Evolutionary conservation across 2,113 vertebrate genomes (phyloP).

Genomic region (Regulus satrapa): DNA sequence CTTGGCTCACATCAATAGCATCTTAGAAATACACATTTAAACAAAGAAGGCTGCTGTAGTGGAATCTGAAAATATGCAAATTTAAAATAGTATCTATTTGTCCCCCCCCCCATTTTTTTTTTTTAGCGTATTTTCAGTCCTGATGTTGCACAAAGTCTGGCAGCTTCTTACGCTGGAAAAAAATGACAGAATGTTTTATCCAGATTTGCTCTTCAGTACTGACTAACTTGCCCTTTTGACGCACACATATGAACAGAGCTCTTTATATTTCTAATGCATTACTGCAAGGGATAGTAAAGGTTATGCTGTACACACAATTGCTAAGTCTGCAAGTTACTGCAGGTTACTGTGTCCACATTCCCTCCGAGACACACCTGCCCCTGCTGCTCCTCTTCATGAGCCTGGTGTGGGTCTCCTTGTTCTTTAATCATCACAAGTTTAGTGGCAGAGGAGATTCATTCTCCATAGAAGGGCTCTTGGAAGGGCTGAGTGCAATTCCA

Average conservation of each 20-base stretch:
- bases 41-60: neutral
- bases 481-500: neutral
- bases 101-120: rapidly evolving
- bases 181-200: neutral
- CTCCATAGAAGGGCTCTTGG: neutral
- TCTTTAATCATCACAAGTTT: neutral
- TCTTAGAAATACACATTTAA: neutral
- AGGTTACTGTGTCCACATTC: rapidly evolving
- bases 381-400: neutral
- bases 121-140: neutral
- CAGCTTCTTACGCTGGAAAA: neutral
- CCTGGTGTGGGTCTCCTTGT: neutral
- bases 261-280: neutral
- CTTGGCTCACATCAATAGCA: neutral
- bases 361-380: neutral
- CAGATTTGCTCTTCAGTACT: neutral
- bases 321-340: too few species aligned
- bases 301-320: neutral
- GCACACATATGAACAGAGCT: rapidly evolving
- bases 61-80: neutral
- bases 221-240: neutral
- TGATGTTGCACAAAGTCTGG: neutral
- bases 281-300: neutral
- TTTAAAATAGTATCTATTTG: neutral
- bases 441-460: neutral